A percentile compares a stretch with the other conserved stretches of the same genome.
phyloP scores from a whole-genome alignment of 1,140 invertebrate genomes.

The Littorina saxatilis region DNA sequence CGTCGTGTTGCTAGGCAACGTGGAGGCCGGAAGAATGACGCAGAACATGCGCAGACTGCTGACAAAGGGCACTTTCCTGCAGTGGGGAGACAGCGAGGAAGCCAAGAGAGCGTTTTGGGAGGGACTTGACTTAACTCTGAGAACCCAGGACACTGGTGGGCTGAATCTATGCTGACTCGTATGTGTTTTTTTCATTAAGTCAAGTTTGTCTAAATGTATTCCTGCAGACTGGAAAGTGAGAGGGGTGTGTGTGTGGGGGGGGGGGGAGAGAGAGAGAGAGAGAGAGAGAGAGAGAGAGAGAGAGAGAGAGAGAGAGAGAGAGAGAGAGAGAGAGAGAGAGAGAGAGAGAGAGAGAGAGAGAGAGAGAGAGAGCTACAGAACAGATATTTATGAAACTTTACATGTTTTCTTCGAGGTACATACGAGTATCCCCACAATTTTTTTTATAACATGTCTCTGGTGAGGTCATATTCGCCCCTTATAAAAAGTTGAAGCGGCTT shows the following conservation, averaged over 20 bases:
- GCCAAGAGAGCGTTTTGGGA: not conserved
- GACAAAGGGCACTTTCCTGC: conserved; percentile 13
- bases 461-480: too few species aligned
- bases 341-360: not conserved
- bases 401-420: too few species aligned
- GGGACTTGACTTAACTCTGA: not conserved
- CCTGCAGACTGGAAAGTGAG: too few species aligned
- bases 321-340: conserved; percentile 8
- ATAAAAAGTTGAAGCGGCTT: too few species aligned
- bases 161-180: too few species aligned
- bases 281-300: conserved; percentile 13
- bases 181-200: too few species aligned
- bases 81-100: not conserved
- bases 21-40: conserved; percentile 11
- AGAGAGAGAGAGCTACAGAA: not conserved
- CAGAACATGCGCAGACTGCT: conserved; percentile 13
- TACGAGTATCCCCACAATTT: too few species aligned
- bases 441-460: too few species aligned
- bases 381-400: too few species aligned
- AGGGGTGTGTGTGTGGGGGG: too few species aligned
- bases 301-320: conserved; percentile 8
- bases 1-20: conserved; percentile 9
- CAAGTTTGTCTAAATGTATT: too few species aligned
- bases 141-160: not conserved
- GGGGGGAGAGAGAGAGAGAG: too few species aligned